phyloP scores from a whole-genome alignment of 2,888 invertebrate genomes.

The Cephus pygmeus region DNA sequence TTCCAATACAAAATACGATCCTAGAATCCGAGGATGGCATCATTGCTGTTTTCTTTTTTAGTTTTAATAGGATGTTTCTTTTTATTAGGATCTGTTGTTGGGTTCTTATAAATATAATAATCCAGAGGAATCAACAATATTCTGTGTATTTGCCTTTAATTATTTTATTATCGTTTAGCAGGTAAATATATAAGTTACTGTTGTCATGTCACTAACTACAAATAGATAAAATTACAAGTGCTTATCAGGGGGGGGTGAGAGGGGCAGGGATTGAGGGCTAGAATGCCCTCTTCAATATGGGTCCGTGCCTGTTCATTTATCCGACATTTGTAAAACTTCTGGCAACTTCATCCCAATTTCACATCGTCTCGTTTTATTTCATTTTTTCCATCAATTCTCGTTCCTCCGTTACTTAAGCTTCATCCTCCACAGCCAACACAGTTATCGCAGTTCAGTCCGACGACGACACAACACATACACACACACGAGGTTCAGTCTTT shows the following conservation, averaged over 20 bases:
- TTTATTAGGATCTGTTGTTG: background rate
- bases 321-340: background rate
- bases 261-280: background rate
- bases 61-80: background rate
- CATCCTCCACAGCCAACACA: slow-evolving; percentile 10
- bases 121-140: background rate
- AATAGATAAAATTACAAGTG: slow-evolving; percentile 58
- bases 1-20: background rate
- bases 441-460: background rate
- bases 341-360: background rate
- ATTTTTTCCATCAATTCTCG: background rate
- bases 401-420: background rate
- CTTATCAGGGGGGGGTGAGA: slow-evolving; percentile 33
- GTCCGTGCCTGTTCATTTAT: background rate
- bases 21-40: background rate
- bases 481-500: slow-evolving; percentile 54
- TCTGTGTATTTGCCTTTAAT: slow-evolving; percentile 40
- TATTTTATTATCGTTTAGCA: slow-evolving; percentile 55
- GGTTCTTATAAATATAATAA: background rate
- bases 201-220: slow-evolving; percentile 60
- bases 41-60: background rate
- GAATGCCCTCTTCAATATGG: background rate
- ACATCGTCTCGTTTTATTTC: background rate
- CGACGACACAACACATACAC: slow-evolving; percentile 31
- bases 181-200: slow-evolving; percentile 59